Evolutionary conservation across 2,113 vertebrate genomes (phyloP).

Genomic region (Manacus vitellinus): DNA sequence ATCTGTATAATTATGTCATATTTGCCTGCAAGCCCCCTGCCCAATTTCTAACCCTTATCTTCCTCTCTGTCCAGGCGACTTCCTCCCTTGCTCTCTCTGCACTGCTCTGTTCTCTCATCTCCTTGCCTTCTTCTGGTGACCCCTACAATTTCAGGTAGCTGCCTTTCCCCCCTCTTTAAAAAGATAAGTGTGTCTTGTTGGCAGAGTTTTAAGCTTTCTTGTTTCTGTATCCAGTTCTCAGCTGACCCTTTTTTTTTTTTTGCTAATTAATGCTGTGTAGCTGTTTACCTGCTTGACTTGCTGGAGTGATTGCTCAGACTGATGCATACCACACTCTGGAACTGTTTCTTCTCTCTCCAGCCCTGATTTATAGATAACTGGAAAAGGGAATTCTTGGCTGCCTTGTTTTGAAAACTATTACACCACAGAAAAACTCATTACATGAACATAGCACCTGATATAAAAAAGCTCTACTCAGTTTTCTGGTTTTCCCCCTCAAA

Average conservation of each 20-base stretch:
- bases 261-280: not conserved
- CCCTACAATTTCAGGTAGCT: not conserved
- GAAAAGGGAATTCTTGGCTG: conserved; percentile 26
- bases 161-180: not conserved
- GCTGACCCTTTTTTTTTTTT: not conserved
- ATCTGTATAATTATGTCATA: not conserved
- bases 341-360: not conserved
- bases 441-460: not conserved
- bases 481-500: not conserved
- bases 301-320: not conserved
- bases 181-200: not conserved
- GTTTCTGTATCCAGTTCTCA: not conserved
- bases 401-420: conserved; percentile 26
- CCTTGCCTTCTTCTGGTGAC: not conserved
- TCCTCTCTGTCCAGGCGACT: not conserved
- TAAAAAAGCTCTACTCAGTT: not conserved
- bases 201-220: not conserved
- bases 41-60: not conserved
- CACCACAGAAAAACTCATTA: not conserved
- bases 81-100: not conserved
- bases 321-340: not conserved
- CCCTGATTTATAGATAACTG: conserved; percentile 39
- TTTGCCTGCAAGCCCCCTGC: not conserved
- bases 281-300: not conserved
- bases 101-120: not conserved